Evolutionary conservation across 2,113 vertebrate genomes (phyloP).

Genomic region (Porphyrio hochstetteri): DNA sequence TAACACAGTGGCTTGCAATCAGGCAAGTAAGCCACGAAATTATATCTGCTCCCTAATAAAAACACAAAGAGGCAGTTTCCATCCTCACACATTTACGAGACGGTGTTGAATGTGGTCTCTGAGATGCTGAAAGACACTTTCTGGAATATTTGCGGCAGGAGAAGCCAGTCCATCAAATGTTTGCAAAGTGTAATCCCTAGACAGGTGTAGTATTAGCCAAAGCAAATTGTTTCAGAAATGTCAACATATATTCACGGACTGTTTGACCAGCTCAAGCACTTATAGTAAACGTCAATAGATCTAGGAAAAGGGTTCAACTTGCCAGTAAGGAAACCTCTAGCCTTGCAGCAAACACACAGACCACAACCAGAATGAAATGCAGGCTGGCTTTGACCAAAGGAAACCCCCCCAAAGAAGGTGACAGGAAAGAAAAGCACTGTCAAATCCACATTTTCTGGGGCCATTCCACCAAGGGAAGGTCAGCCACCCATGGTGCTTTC

Average conservation of each 20-base stretch:
- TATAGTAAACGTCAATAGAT: constrained; percentile 30
- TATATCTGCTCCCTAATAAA: neutral
- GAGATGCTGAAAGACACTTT: neutral
- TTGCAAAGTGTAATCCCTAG: constrained; percentile 21
- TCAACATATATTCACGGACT: constrained; percentile 31
- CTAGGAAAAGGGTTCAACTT: neutral
- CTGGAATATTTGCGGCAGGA: neutral
- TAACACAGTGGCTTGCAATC: neutral
- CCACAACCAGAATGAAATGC: neutral
- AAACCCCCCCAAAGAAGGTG: neutral
- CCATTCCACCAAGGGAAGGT: neutral
- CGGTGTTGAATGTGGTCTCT: neutral
- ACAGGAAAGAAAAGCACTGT: neutral
- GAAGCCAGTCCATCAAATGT: neutral
- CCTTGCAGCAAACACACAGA: neutral
- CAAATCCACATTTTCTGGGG: neutral
- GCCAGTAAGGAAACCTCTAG: neutral
- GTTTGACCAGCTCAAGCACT: constrained; percentile 17
- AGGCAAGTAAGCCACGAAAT: neutral
- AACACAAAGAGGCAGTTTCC: neutral
- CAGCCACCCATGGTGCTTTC: neutral
- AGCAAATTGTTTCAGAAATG: constrained; percentile 52
- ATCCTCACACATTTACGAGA: neutral
- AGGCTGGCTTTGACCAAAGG: neutral
- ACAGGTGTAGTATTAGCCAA: constrained; percentile 43